phyloP scores from a whole-genome alignment of 2,113 vertebrate species.

The Elephantulus edwardii region DNA sequence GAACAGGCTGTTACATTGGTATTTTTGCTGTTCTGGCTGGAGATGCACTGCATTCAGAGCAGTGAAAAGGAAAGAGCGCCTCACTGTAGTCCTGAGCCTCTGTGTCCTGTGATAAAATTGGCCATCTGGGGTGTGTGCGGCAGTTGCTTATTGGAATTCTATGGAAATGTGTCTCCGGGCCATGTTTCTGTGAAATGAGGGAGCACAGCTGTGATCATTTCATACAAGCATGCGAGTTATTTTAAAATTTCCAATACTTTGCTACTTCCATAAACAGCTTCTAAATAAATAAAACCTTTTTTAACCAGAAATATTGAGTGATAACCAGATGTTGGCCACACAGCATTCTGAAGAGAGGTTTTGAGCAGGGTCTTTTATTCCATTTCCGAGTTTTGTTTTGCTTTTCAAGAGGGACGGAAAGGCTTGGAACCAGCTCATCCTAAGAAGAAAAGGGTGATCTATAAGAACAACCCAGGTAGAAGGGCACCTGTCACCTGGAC shows the following conservation, averaged over 20 bases:
- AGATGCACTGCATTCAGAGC: background rate
- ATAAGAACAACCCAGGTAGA: background rate
- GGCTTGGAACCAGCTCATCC: slow-evolving; percentile 56
- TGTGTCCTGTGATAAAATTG: slow-evolving; percentile 77
- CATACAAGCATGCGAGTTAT: slow-evolving; percentile 66
- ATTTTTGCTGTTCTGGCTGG: slow-evolving; percentile 34
- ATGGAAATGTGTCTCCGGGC: slow-evolving; percentile 78
- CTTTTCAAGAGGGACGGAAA: slow-evolving; percentile 57
- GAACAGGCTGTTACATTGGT: background rate
- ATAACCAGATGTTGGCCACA: slow-evolving; percentile 79
- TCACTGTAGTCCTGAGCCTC: slow-evolving; percentile 54
- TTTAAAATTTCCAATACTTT: slow-evolving; percentile 76
- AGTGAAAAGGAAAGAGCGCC: slow-evolving; percentile 38
- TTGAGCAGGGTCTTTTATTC: slow-evolving; percentile 65
- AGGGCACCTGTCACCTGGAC: background rate
- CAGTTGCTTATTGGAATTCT: slow-evolving; percentile 70
- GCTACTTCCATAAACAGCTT: slow-evolving; percentile 73
- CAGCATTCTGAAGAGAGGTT: slow-evolving; percentile 60
- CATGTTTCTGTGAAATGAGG: slow-evolving; percentile 76
- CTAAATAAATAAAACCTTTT: slow-evolving; percentile 77
- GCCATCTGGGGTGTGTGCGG: slow-evolving; percentile 81
- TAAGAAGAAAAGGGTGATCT: background rate
- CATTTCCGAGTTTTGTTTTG: slow-evolving; percentile 71
- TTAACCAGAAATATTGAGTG: slow-evolving; percentile 76
- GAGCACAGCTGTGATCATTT: slow-evolving; percentile 81